Base-by-base conservation (phyloP, 2,113 vertebrate species). In the Aplodontia rufa region DNA sequence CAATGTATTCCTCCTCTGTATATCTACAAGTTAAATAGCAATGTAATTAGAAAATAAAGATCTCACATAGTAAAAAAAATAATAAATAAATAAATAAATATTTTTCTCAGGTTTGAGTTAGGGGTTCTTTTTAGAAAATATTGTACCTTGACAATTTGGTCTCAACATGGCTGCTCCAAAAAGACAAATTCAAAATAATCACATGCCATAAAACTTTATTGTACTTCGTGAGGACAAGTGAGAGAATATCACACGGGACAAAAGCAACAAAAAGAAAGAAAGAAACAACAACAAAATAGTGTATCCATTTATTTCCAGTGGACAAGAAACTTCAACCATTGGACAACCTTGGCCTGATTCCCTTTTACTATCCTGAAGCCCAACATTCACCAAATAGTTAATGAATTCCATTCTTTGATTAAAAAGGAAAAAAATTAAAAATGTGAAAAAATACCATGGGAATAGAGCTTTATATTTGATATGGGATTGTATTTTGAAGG, bases 1-100 rank as follows among this genome's bases (percentile, higher is more conserved):
- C 97, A 92, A 99, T 98, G 95, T 98, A 99, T 96, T 98, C 98
- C 96, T 98, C 97, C 96, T 99, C 99, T 60, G 98, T 98, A 92
- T 98, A 98, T 94, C 99, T 99, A 96, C 90, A 96, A 98, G 96
- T 94, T 87, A 96, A 98, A 96, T 60, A 42, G n/a, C 35, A 89
- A 49, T 6, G 5, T 40, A 51, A 75, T 96, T 96, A 97, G 82
- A 94, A 86, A 90, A 89, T 42, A 55, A 88, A 84, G 45, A 37
- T 69, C 20, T 91, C 60, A 92, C 5, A 32, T 13, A 22, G 3
- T 47, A n/a, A n/a, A n/a, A n/a, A n/a, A n/a, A n/a, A n/a, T n/a
- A n/a, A n/a, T n/a, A n/a, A n/a, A n/a, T n/a, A n/a, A n/a, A n/a
- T n/a, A n/a, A n/a, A n/a, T n/a, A n/a, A n/a, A n/a, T n/a, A n/a